Percentiles rank a stretch among this genome's conserved stretches.
Conservation (phyloP, 2,113 vertebrate species). For the Corynorhinus townsendii region DNA sequence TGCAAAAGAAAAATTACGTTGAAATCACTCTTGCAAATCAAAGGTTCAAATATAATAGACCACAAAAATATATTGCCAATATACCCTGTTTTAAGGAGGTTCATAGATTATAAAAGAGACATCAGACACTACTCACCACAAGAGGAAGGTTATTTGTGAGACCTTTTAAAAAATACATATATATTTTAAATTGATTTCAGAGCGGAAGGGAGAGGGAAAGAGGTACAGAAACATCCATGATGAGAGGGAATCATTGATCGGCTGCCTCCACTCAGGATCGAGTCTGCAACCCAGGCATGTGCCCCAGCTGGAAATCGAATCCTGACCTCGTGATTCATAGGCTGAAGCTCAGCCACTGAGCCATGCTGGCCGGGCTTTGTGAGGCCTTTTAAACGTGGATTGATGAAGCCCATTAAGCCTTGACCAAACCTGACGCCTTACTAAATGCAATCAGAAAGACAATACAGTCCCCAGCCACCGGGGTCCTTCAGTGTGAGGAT, state of each 20-base stretch:
- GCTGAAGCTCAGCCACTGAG: too few species aligned
- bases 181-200: too few species aligned
- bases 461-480: neutral
- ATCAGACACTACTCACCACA: neutral
- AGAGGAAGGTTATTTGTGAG: neutral
- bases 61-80: slow-evolving; percentile 37
- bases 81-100: neutral
- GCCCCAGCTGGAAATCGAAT: too few species aligned
- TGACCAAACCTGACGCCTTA: neutral
- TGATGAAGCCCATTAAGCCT: neutral
- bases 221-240: too few species aligned
- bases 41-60: slow-evolving; percentile 29
- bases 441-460: neutral
- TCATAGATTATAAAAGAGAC: slow-evolving; percentile 7
- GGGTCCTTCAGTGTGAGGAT: neutral
- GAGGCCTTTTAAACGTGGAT: neutral
- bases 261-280: too few species aligned
- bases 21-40: slow-evolving; percentile 46
- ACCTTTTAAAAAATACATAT: neutral
- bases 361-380: neutral
- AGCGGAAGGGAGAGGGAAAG: too few species aligned
- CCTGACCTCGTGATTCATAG: too few species aligned
- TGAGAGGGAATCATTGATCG: too few species aligned
- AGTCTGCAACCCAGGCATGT: too few species aligned
- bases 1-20: slow-evolving; percentile 34